Conservation (phyloP, 2,797 vertebrate genomes). For the Microctenopoma lineatum region DNA sequence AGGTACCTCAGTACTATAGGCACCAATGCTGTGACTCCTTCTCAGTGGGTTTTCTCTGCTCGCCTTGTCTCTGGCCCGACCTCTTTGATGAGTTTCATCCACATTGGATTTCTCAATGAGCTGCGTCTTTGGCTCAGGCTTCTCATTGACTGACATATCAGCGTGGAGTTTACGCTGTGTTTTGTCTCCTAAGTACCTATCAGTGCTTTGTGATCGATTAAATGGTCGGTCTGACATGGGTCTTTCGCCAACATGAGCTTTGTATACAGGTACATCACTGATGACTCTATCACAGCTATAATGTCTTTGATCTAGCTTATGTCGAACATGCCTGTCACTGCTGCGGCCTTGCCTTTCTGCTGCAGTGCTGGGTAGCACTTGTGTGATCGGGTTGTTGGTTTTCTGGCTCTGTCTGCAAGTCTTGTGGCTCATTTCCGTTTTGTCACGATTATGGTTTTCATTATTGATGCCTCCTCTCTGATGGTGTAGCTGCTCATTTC, state of each 20-base stretch:
- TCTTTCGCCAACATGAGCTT: conserved; percentile 46
- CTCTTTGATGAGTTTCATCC: conserved; percentile 76
- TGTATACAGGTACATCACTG: conserved; percentile 77
- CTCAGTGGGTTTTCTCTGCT: conserved; percentile 52
- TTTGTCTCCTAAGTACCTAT: conserved; percentile 59
- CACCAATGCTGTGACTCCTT: conserved; percentile 76
- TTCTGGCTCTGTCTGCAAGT: conserved; percentile 38
- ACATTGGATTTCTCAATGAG: conserved; percentile 73
- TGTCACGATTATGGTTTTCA: conserved; percentile 25
- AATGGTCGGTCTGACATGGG: conserved; percentile 32
- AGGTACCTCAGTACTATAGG: conserved; percentile 38
- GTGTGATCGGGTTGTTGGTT: conserved; percentile 22
- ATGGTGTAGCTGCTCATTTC: conserved; percentile 8
- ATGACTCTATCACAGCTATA: conserved; percentile 72
- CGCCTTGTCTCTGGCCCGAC: conserved; percentile 59
- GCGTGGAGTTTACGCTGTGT: conserved; percentile 51
- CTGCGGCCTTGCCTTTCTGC: conserved; percentile 66
- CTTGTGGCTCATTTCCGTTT: conserved; percentile 17
- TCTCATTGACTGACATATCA: conserved; percentile 47
- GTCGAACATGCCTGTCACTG: conserved; percentile 39
- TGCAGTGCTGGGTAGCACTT: background rate
- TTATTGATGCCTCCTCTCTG: conserved; percentile 24
- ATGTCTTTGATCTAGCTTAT: conserved; percentile 59
- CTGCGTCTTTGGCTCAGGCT: conserved; percentile 58
- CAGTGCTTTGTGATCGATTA: conserved; percentile 69